A percentile compares a stretch with the other conserved stretches of the same genome.
These are phyloP conservation scores for Microcaecilia unicolor DNA, from an alignment of 2,797 vertebrate genomes.

Conservation along the genomic window DNA sequence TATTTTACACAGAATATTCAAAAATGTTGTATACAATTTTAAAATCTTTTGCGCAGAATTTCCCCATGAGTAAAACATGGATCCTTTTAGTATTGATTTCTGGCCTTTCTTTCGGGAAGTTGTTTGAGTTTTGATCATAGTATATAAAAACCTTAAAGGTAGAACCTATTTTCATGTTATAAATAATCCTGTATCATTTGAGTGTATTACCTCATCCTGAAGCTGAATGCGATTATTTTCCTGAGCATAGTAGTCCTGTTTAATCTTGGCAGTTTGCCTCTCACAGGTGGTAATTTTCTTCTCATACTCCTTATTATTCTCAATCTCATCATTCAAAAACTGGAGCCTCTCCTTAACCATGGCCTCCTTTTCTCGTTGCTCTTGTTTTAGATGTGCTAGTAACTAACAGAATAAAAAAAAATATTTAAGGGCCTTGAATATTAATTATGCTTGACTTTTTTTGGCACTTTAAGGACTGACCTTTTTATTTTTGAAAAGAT, in stretches of 20 bases:
- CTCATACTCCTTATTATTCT: constrained; percentile 78
- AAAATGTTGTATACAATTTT: too few species aligned
- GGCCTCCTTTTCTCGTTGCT: constrained; percentile 58
- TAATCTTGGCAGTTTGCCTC: constrained; percentile 53
- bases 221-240: constrained; percentile 56
- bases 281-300: constrained; percentile 59
- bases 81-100: too few species aligned
- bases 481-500: too few species aligned
- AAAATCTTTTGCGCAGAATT: too few species aligned
- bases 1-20: too few species aligned
- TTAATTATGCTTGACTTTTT: background rate
- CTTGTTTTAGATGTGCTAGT: constrained; percentile 65
- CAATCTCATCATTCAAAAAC: constrained; percentile 69
- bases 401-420: constrained; percentile 44
- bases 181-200: background rate
- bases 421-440: background rate
- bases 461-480: background rate
- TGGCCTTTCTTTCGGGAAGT: too few species aligned
- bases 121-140: too few species aligned
- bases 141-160: accelerated
- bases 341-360: constrained; percentile 63
- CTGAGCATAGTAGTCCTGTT: constrained; percentile 56
- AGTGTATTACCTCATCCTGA: constrained; percentile 70
- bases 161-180: background rate
- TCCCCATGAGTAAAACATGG: too few species aligned